These are phyloP conservation scores for Cataglyphis hispanica DNA, from an alignment of 1,140 invertebrate genomes.

Conservation along the genomic window DNA sequence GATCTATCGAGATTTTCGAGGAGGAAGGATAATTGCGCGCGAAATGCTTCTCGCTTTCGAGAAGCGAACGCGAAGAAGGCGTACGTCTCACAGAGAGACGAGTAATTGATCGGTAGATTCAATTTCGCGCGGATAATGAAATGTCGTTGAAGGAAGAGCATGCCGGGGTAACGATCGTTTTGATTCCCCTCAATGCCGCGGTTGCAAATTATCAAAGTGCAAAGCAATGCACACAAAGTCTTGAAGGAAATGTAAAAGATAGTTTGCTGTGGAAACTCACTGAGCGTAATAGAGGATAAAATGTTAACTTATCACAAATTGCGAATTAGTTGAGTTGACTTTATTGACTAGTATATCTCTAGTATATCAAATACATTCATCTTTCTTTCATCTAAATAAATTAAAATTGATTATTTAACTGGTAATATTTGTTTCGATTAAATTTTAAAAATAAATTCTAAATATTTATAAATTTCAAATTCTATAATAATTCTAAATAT, in stretches of 20 bases:
- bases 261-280: conserved; percentile 3
- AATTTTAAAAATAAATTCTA: neutral
- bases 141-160: conserved; percentile 61
- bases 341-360: neutral
- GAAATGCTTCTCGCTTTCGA: conserved; percentile 6
- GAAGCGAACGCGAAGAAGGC: conserved; percentile 16
- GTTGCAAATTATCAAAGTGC: conserved; percentile 41
- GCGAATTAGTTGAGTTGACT: neutral
- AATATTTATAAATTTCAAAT: no score
- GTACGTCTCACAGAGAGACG: conserved; percentile 48
- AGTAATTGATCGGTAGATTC: conserved; percentile 77
- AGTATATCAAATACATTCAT: neutral
- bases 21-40: neutral
- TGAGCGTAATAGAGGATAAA: conserved; percentile 20
- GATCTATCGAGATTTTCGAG: conserved; percentile 18
- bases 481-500: no score
- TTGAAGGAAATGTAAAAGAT: conserved; percentile 8
- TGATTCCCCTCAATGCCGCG: conserved; percentile 59
- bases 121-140: conserved; percentile 77
- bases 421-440: neutral
- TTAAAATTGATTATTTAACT: neutral
- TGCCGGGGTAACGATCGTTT: conserved; percentile 59
- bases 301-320: conserved; percentile 44
- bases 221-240: conserved; percentile 3
- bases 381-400: neutral